Conservation (phyloP, 2,797 vertebrate genomes). For the Sebastes kiyomatsui region DNA sequence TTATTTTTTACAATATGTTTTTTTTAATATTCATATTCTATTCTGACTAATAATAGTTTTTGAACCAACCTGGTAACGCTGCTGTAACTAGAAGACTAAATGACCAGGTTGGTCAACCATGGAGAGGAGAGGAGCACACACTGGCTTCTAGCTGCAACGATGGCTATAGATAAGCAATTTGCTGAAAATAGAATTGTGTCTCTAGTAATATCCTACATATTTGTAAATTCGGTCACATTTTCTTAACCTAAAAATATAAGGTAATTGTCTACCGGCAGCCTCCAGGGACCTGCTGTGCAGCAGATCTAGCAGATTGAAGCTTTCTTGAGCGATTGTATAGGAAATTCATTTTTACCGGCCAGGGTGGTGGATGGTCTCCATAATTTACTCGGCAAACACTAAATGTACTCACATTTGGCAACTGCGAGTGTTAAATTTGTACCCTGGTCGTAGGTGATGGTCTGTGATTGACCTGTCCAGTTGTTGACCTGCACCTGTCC, state of each 20-base stretch:
- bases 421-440: too few species aligned
- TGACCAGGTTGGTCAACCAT: too few species aligned
- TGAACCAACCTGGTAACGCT: too few species aligned
- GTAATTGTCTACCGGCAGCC: background rate
- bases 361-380: too few species aligned
- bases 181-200: background rate
- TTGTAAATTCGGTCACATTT: background rate
- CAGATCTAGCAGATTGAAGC: too few species aligned
- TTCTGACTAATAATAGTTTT: too few species aligned
- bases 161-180: background rate
- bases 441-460: background rate
- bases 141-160: background rate
- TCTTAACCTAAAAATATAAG: background rate
- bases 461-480: background rate
- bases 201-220: background rate
- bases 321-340: background rate
- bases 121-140: too few species aligned
- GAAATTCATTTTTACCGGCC: background rate
- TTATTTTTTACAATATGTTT: too few species aligned
- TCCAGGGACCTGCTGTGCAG: too few species aligned
- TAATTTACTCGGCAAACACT: background rate
- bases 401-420: background rate
- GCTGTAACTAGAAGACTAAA: too few species aligned
- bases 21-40: too few species aligned
- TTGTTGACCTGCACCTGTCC: conserved; percentile 1